A percentile compares a stretch with the other conserved stretches of the same genome.
Evolutionary conservation across 2,113 vertebrate species (phyloP).

Genomic region (Pterocles burchelli): DNA sequence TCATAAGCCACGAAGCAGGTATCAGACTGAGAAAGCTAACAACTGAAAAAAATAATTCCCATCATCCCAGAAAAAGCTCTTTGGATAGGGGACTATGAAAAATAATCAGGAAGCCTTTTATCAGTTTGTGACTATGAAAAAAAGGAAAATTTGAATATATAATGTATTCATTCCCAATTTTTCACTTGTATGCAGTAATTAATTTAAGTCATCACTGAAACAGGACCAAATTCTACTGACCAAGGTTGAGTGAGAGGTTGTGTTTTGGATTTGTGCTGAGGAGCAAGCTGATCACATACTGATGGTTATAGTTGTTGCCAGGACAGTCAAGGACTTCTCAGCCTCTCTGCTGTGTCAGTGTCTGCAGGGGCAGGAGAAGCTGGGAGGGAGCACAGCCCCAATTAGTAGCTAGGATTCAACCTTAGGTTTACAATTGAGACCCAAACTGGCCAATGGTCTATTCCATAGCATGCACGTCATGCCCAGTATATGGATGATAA

Average conservation of each 20-base stretch:
- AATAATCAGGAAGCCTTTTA: background rate
- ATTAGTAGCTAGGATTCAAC: too few relatives aligned
- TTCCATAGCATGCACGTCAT: too few relatives aligned
- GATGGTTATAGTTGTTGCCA: too few relatives aligned
- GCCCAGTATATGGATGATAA: too few relatives aligned
- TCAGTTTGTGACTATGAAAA: background rate
- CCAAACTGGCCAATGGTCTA: too few relatives aligned
- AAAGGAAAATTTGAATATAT: background rate
- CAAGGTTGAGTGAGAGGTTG: fast-evolving
- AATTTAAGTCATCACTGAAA: background rate
- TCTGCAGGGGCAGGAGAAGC: too few relatives aligned
- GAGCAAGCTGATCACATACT: too few relatives aligned
- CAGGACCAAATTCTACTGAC: background rate
- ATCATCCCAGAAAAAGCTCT: background rate
- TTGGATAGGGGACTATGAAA: background rate
- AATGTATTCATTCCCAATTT: background rate
- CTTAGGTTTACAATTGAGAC: too few relatives aligned
- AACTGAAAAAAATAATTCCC: background rate
- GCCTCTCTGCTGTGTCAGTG: too few relatives aligned
- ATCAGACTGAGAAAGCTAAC: background rate
- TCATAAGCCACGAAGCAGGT: background rate
- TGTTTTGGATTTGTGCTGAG: too few relatives aligned
- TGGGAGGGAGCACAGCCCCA: too few relatives aligned
- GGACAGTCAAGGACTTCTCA: too few relatives aligned
- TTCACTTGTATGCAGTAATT: background rate